Base-by-base conservation (phyloP, 2,113 vertebrate genomes). In the Salvator merianae region DNA sequence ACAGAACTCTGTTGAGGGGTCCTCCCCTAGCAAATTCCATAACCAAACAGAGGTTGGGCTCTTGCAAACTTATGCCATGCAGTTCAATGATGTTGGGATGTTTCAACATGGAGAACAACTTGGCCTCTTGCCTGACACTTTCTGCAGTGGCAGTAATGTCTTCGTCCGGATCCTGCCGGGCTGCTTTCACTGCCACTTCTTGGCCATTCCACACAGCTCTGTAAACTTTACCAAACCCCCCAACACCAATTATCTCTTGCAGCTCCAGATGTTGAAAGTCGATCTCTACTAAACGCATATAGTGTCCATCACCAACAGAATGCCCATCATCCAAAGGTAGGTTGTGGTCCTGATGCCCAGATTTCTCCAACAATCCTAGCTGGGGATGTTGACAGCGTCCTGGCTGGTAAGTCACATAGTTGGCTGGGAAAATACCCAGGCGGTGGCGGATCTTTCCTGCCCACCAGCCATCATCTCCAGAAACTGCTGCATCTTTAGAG, bases 161-260 rank as follows among this genome's bases (percentile, higher is more conserved):
- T 93, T 98, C 97, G 91, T 98, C 98, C 0, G 97, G 98, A 92
- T 98, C 98, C 74, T 98, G 97, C 28, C 98, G 96, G 38, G 98
- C 98, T 70, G 98, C 98, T 94, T 99, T 99, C 90, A 99, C 97
- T 4, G 98, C 98, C 68, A 99, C 97, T 93, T 98, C 98, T 53
- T 97, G 97, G 63, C 97, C 97, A 18, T 93, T 96, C 98, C 98
- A 99, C 65, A 96, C 97, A 79, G 98, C 98, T 71, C 97, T 95
- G 93, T 97, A 99, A 79, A 99, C 98, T 93, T 99, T 98, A 3
- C 98, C 98, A 87, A 99, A 99, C 50, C 98, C 98, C 1, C 98
- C 98, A 20, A 97, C 98, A 77, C 98, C 98, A 53, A 99, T 98
- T 86, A 99, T 97, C 93, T 99, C 98, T 93, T 97, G 95, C 14